Base-by-base conservation (phyloP, 2,113 vertebrate species). In the western clawed frog (Xenopus tropicalis) region DNA sequence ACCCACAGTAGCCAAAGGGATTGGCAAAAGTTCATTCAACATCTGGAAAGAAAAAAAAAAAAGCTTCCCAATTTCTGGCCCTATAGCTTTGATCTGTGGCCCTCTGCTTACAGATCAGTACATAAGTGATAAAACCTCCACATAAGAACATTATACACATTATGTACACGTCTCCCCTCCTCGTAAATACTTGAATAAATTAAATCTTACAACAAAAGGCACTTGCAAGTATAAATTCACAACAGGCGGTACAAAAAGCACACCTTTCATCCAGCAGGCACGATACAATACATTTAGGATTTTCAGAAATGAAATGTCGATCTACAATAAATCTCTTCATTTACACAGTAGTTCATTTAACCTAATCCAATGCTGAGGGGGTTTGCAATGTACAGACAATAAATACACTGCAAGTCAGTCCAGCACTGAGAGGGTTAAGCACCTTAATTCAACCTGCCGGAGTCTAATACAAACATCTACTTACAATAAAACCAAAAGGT, bases 171-270 rank as follows among this genome's bases (percentile, higher is more conserved):
- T 85, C 89, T 85, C 85, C 51, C 48, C 14, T 48, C 16, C 22
- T 12, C 46, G 9, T 48, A 48, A 86, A 85, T 88, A 89, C 89
- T 84, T 87, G 89, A 91, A 92, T 91, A 92, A 92, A 92, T 37
- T 91, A 85, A 85, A 90, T 88, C 85, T 85, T 83, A 82, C 80
- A 85, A 85, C 89, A 29, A 89, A 91, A 92, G 91, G 91, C 91
- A 92, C 91, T 92, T 92, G 89, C 89, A 91, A 90, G 90, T 90
- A 89, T 85, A 91, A 91, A 87, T 91, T 89, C 89, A 91, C 90
- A 89, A 86, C 86, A 85, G 87, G 88, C 89, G 84, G 83, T 88
- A 91, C 83, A 90, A 89, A 37, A 90, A 86, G 73, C 80, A 82
- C 87, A 87, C 82, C 57, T 81, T n/a, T 84, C 86, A 83, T 83